Conservation (phyloP, 2,113 vertebrate species). For the Takifugu bimaculatus region DNA sequence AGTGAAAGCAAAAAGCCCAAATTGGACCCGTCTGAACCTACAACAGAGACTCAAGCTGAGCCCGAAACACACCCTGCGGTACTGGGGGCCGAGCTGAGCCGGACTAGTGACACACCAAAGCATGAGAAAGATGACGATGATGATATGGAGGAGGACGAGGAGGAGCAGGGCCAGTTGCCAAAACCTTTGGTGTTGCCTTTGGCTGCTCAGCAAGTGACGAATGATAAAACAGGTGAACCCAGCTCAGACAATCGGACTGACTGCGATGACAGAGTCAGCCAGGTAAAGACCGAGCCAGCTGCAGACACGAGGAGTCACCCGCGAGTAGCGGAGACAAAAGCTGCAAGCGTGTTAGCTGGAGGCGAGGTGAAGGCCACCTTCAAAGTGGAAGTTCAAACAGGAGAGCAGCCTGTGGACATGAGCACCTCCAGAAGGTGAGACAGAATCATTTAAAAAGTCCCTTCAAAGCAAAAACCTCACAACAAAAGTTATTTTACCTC, state of each 20-base stretch:
- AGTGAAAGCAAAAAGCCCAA: slow-evolving; percentile 84
- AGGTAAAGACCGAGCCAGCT: slow-evolving; percentile 22
- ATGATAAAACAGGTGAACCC: slow-evolving; percentile 41
- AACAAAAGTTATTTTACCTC: not conserved
- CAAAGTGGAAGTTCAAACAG: slow-evolving; percentile 81
- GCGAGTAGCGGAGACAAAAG: slow-evolving; percentile 33
- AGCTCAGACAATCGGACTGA: slow-evolving; percentile 53
- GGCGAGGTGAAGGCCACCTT: slow-evolving; percentile 80
- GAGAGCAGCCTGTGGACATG: slow-evolving; percentile 91
- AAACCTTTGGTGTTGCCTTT: slow-evolving; percentile 43
- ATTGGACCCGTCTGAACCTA: slow-evolving; percentile 69
- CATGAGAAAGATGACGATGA: slow-evolving; percentile 25
- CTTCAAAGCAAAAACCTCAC: not conserved
- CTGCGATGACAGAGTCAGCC: slow-evolving; percentile 33
- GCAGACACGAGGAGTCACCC: slow-evolving; percentile 33
- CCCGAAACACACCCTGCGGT: slow-evolving; percentile 17
- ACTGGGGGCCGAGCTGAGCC: slow-evolving; percentile 28
- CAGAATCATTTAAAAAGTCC: not conserved
- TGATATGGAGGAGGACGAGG: not conserved
- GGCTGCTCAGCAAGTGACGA: slow-evolving; percentile 31
- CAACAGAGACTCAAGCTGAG: slow-evolving; percentile 14
- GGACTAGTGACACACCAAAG: slow-evolving; percentile 21
- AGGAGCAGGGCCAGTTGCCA: slow-evolving; percentile 12
- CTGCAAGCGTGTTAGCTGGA: slow-evolving; percentile 59
- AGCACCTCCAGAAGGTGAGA: slow-evolving; percentile 87